phyloP scores from a whole-genome alignment of 2,888 invertebrate genomes.

The Caenorhabditis sinica region DNA sequence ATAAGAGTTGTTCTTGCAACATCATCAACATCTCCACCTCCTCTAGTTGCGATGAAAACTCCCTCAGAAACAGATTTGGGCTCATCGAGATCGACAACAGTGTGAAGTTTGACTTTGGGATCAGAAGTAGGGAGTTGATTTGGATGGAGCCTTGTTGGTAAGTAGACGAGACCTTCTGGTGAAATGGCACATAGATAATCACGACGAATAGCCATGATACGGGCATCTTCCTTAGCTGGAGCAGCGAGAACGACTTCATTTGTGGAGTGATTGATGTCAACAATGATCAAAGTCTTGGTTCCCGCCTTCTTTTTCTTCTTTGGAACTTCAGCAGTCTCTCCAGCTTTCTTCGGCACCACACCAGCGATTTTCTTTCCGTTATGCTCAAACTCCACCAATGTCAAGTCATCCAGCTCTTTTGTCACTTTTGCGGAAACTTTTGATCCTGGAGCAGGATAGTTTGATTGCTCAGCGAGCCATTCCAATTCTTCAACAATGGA shows the following conservation, averaged over 20 bases:
- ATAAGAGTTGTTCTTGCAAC: constrained; percentile 44
- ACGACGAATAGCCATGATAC: constrained; percentile 46
- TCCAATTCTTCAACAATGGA: constrained; percentile 58
- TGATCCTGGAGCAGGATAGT: constrained; percentile 50
- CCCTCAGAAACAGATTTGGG: constrained; percentile 34
- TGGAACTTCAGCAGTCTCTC: background rate
- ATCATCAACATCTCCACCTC: constrained; percentile 57
- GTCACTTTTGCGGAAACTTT: constrained; percentile 46
- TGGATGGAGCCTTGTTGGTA: constrained; percentile 64
- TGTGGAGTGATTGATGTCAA: constrained; percentile 61
- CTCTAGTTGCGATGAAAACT: constrained; percentile 48
- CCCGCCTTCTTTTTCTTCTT: constrained; percentile 45
- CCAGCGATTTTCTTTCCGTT: constrained; percentile 59
- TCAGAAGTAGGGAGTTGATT: constrained; percentile 62
- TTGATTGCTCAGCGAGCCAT: constrained; percentile 58
- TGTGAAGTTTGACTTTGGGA: constrained; percentile 38
- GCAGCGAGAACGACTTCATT: constrained; percentile 61
- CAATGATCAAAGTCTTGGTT: constrained; percentile 32
- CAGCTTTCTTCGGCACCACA: constrained; percentile 46
- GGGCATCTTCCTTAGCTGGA: constrained; percentile 7
- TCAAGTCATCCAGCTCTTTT: constrained; percentile 61
- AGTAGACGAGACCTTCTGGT: constrained; percentile 50
- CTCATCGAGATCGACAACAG: constrained; percentile 25
- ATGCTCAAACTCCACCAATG: constrained; percentile 56
- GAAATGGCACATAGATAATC: constrained; percentile 60